Percentiles rank a stretch among this genome's conserved stretches.
Conservation (phyloP, 2,888 invertebrate genomes). For the Fragum sueziense region DNA sequence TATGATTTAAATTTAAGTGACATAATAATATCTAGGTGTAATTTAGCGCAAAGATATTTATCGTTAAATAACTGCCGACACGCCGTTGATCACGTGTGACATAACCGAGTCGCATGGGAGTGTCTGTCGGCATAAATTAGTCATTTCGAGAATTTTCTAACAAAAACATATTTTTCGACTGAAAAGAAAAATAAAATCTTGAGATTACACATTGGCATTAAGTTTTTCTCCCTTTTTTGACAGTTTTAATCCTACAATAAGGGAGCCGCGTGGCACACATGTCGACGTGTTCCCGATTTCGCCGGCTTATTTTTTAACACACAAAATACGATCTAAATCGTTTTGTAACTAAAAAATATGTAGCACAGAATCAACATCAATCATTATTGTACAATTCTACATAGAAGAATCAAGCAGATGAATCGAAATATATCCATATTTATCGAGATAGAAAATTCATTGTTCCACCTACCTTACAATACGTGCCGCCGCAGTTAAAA, state of each 20-base stretch:
- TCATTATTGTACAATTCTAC: neutral
- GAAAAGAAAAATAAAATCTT: neutral
- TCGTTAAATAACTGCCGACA: too few species aligned
- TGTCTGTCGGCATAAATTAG: neutral
- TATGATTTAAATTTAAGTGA: too few species aligned
- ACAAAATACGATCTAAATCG: neutral
- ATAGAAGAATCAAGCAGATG: neutral
- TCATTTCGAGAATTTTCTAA: neutral
- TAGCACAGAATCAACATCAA: neutral
- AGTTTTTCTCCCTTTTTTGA: neutral
- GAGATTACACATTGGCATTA: neutral
- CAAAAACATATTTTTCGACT: neutral
- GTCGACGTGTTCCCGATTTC: constrained; percentile 28
- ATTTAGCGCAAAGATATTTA: too few species aligned
- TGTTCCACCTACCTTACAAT: constrained; percentile 32
- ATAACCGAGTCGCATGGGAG: neutral
- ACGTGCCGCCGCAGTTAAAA: constrained; percentile 66
- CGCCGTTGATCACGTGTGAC: constrained; percentile 6
- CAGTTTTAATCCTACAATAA: neutral
- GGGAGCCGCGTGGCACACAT: constrained; percentile 6
- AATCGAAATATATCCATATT: neutral
- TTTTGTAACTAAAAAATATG: neutral
- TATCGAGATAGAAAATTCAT: constrained; percentile 32
- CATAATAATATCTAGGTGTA: too few species aligned
- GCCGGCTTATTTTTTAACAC: neutral